These are phyloP conservation scores for Drosophila phalerata DNA, from an alignment of 2,888 invertebrate genomes.

Conservation along the genomic window DNA sequence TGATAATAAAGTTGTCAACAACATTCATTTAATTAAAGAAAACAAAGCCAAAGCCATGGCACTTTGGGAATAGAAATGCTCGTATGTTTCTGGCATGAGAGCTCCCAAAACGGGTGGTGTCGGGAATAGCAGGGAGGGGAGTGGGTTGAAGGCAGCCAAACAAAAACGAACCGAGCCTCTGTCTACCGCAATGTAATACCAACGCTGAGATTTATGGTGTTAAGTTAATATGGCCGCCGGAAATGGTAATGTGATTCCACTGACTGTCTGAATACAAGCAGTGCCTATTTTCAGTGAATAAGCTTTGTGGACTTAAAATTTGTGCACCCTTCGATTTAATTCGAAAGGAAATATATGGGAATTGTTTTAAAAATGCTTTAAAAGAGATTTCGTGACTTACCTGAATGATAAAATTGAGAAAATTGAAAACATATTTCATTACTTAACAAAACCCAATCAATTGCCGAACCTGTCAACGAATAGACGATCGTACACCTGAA, in stretches of 20 bases:
- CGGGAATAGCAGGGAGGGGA: neutral
- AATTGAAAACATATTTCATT: neutral
- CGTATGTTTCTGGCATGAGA: constrained; percentile 29
- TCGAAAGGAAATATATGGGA: constrained; percentile 4
- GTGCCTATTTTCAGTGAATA: constrained; percentile 4
- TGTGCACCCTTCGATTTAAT: constrained; percentile 17
- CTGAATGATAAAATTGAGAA: neutral
- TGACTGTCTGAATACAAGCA: constrained; percentile 16
- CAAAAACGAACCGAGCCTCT: constrained; percentile 18
- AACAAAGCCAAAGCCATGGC: constrained; percentile 71
- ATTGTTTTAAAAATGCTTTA: constrained; percentile 9
- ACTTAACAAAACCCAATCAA: neutral
- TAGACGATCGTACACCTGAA: neutral
- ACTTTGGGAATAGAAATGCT: constrained; percentile 69
- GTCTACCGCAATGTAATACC: constrained; percentile 54
- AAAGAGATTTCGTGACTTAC: neutral
- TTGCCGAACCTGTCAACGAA: neutral
- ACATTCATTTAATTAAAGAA: constrained; percentile 84
- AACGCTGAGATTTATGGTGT: constrained; percentile 71
- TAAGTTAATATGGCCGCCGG: constrained; percentile 72
- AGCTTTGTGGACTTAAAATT: constrained; percentile 22
- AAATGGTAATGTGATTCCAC: constrained; percentile 66
- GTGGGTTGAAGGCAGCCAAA: constrained; percentile 17
- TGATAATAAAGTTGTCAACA: constrained; percentile 83
- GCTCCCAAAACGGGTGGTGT: neutral